A percentile compares a stretch with the other conserved stretches of the same genome.
Evolutionary conservation across 2,113 vertebrate genomes (phyloP).

Genomic region (Archilochus colubris): DNA sequence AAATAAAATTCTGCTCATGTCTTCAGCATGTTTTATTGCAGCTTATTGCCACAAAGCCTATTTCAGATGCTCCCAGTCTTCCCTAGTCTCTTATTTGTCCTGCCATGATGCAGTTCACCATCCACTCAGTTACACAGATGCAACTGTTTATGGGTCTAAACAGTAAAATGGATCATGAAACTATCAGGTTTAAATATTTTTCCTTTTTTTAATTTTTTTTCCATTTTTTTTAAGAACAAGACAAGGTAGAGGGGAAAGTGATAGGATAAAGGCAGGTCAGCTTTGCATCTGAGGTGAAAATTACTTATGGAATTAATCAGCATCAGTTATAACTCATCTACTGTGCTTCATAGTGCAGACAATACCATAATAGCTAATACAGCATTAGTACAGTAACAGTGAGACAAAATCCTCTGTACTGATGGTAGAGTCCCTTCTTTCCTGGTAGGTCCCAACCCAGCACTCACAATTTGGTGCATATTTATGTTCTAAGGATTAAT

Average conservation of each 20-base stretch:
- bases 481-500: neutral
- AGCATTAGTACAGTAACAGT: accelerated
- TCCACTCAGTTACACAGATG: neutral
- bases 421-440: neutral
- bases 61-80: neutral
- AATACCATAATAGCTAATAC: neutral
- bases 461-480: accelerated
- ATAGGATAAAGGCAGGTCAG: neutral
- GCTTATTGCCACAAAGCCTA: neutral
- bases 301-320: neutral
- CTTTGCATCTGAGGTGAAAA: neutral
- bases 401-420: neutral
- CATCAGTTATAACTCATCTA: neutral
- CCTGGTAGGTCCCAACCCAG: neutral
- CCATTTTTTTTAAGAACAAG: neutral
- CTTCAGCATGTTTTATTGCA: neutral
- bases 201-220: too few relatives aligned
- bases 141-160: neutral
- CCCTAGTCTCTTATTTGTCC: neutral
- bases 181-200: neutral
- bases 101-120: neutral
- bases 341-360: neutral
- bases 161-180: neutral
- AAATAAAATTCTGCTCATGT: neutral
- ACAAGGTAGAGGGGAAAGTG: neutral